Evolutionary conservation across 2,113 vertebrate genomes (phyloP).

Genomic region (Anoplopoma fimbria): DNA sequence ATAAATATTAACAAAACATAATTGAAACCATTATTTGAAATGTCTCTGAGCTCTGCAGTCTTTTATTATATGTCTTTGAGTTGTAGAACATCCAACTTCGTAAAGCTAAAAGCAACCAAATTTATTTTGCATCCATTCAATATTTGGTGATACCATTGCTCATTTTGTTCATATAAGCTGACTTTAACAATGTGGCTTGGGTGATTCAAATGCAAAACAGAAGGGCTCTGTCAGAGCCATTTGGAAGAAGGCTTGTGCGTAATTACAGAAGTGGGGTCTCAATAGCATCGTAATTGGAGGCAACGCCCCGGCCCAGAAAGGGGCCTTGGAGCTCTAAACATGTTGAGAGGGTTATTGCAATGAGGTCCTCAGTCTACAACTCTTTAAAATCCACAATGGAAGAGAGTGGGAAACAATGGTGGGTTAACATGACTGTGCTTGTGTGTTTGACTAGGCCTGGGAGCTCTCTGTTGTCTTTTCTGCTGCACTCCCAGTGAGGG

Average conservation of each 20-base stretch:
- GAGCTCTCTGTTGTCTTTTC: conserved; percentile 63
- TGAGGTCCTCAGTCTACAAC: conserved; percentile 68
- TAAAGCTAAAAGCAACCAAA: conserved; percentile 26
- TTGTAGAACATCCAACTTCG: neutral
- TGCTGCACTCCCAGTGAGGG: conserved; percentile 52
- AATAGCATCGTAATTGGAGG: conserved; percentile 75
- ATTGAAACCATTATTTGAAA: conserved; percentile 20
- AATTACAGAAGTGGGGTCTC: conserved; percentile 76
- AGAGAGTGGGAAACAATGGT: conserved; percentile 68
- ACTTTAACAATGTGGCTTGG: conserved; percentile 39
- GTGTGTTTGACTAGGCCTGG: conserved; percentile 78
- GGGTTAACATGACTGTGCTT: conserved; percentile 74
- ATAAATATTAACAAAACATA: conserved; percentile 16
- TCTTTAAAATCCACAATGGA: conserved; percentile 74
- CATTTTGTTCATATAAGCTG: conserved; percentile 37
- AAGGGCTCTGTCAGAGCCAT: conserved; percentile 45
- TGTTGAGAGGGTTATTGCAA: conserved; percentile 77
- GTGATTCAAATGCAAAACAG: conserved; percentile 74
- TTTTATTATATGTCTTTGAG: conserved; percentile 23
- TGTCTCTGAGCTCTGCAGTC: neutral
- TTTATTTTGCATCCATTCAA: conserved; percentile 37
- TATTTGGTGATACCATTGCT: conserved; percentile 10
- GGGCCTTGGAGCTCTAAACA: conserved; percentile 63
- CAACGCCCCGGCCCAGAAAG: conserved; percentile 66
- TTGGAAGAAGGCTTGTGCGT: conserved; percentile 63